Evolutionary conservation across 2,797 vertebrate genomes (phyloP), one percentile per base, ranked within the genome.

Genomic region (Aphelocoma californica): DNA sequence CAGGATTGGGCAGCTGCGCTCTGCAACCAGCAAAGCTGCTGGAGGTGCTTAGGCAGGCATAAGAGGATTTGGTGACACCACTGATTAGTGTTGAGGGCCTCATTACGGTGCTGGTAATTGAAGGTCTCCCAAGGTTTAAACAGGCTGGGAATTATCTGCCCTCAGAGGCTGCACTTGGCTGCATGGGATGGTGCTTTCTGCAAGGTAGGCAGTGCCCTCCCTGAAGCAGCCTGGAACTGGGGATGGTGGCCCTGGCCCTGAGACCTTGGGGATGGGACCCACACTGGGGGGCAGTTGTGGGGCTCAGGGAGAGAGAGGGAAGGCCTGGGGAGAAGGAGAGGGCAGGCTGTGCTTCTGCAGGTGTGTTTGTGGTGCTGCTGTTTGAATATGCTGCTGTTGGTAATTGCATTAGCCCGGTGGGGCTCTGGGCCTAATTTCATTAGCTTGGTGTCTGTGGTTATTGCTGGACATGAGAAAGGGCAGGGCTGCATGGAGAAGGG

Each of bases 171-270:
- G 71, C 50, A 6, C 73, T 78, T 87, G 93, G 45, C 93, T 95
- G 82, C 74, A 51, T 36, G 71, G 75, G 79, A 90, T 15, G 0
- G 65, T 81, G 78, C 61, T 85, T 93, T 69, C 70, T 90, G 64
- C 69, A 92, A 96, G 95, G 94, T 95, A 97, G 92, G 96, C 87
- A 87, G 87, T 91, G 81, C 70, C 81, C 61, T 92, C 18, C 38
- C 38, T 45, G 56, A 54, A 84, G 53, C 86, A 83, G 62, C 77
- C 66, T 81, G 67, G 26, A 17, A 21, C 70, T 56, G 57, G 80
- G 71, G 31, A 23, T 42, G 34, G 14, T 74, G 78, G 44, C 53
- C 51, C 3, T 4, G 79, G 48, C 18, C 42, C 66, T 61, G 7
- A 28, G 72, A 70, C 36, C 34, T 12, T 50, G n/a, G 82, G 87